Evolutionary conservation across 2,797 vertebrate genomes (phyloP), one percentile per base, ranked within the genome.

Genomic region (Sebastes vulpes): DNA sequence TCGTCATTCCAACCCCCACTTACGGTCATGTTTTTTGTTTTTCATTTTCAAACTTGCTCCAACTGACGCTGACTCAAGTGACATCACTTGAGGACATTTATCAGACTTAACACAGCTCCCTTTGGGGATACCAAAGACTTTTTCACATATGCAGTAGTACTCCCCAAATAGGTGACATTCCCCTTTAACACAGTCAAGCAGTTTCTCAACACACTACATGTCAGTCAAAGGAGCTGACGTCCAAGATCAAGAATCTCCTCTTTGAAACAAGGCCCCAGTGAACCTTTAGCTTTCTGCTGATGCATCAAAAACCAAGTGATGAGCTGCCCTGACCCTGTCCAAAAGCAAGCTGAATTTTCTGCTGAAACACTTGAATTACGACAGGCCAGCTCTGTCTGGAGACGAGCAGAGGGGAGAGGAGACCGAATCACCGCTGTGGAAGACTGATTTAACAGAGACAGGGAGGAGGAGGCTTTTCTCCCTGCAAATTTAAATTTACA

Each of bases 271-370:
- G 11, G 23, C 54, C 29, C 42, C 52, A 28, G 18, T 65, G 61
- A 70, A 64, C 42, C 32, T 46, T 50, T 26, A 48, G 1, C n/a
- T 23, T 71, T 77, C 11, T 71, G 84, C 84, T 79, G 79, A 87
- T 50, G 29, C 83, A 71, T 73, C 56, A 67, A n/a, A 79, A 74
- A 26, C 2, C 10, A 29, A 35, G 52, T 16, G 38, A 58, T n/a
- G 71, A 65, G 60, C 60, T 61, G 86, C 58, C 88, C 79, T 83
- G 85, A 90, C 79, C 84, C 83, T 74, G 79, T 90, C 85, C 28
- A 42, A 64, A 21, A 78, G 53, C 61, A 73, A 42, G 79, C n/a
- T n/a, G 64, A 69, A 83, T 59, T 82, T 85, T 92, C 56, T 90
- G 85, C 89, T 90, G 86, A 88, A 85, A 72, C 66, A 58, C 66